Conservation (phyloP, 2,888 invertebrate species). For the Agrotis segetum region DNA sequence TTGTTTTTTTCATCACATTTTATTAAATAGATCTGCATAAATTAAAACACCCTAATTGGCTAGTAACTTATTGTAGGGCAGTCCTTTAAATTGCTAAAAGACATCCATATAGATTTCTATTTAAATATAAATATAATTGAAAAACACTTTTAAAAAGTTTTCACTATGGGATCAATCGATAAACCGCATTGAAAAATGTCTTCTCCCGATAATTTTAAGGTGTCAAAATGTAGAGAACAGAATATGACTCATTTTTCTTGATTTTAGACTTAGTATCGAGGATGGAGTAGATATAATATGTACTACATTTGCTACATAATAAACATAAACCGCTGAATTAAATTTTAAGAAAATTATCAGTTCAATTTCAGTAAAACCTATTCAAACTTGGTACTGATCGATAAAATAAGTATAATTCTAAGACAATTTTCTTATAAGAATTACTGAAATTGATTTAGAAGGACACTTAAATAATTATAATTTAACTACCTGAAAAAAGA, state of each 20-base stretch:
- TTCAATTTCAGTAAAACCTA: neutral
- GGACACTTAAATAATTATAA: neutral
- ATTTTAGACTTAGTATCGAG: neutral
- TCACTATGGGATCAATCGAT: neutral
- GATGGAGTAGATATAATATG: neutral
- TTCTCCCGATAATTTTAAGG: neutral
- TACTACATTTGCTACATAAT: neutral
- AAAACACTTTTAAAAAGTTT: neutral
- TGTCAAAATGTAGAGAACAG: neutral
- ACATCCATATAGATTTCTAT: neutral
- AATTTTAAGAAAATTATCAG: neutral
- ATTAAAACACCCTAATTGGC: neutral
- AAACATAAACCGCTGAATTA: neutral
- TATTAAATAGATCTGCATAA: constrained; percentile 2
- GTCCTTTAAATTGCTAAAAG: neutral
- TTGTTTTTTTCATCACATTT: constrained; percentile 50
- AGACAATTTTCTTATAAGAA: neutral
- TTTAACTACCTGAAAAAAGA: too few species aligned
- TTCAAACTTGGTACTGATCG: neutral
- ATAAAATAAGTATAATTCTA: neutral
- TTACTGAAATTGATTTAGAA: neutral
- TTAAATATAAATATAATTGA: neutral
- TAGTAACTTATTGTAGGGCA: neutral
- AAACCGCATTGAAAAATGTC: neutral
- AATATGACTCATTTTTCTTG: neutral